Evolutionary conservation across 2,113 vertebrate species (phyloP).

Genomic region (Ciconia maguari): DNA sequence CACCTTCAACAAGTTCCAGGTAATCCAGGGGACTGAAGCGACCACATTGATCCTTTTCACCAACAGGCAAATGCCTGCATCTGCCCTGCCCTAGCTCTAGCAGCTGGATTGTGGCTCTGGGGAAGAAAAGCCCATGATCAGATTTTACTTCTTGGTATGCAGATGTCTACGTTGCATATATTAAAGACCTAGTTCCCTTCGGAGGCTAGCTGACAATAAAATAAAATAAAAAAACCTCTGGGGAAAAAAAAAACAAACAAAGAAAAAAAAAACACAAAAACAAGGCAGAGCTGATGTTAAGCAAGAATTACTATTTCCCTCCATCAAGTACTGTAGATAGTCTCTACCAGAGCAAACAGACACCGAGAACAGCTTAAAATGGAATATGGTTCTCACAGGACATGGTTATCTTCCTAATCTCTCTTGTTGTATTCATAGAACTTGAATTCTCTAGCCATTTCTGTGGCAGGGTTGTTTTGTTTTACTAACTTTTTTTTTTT

Average conservation of each 20-base stretch:
- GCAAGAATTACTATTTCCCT: not conserved
- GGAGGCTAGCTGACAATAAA: not conserved
- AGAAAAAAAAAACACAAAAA: not conserved
- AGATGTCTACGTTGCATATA: not conserved
- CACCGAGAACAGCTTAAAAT: not conserved
- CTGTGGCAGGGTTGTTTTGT: not conserved
- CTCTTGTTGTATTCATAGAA: not conserved
- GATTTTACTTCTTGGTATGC: not conserved
- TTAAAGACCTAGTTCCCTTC: not conserved
- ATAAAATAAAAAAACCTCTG: not conserved
- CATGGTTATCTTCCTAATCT: not conserved
- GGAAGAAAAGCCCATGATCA: not conserved
- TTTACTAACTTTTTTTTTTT: not conserved
- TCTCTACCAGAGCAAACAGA: not conserved
- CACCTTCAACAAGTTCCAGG: not conserved
- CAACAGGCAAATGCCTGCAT: not conserved
- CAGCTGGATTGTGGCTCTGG: not conserved
- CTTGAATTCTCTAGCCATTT: not conserved
- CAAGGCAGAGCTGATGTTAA: not conserved
- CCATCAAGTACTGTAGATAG: not conserved
- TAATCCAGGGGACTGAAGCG: not conserved
- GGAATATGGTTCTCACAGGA: not conserved
- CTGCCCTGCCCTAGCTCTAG: not conserved
- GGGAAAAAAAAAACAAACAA: rapidly evolving
- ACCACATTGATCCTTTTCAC: not conserved